Evolutionary conservation across 2,113 vertebrate species (phyloP), one percentile per base, ranked within the genome.

Genomic region (Odocoileus virginianus): DNA sequence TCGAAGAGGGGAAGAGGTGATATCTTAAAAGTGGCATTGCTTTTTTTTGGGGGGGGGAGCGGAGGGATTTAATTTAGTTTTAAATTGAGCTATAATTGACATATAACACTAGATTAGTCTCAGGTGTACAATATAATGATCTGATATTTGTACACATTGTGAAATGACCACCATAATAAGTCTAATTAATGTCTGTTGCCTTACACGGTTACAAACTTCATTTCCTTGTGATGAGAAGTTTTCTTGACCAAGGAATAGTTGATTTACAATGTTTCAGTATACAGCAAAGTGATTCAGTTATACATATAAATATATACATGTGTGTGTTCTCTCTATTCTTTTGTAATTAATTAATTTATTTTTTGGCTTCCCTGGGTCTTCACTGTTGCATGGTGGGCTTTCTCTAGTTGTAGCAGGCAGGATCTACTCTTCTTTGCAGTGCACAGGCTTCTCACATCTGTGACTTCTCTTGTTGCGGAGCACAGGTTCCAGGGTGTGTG

Each of bases 11-110:
- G 52, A 87, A 61, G 88, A 95, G 14, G 86, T 47, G 67, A 54
- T 23, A 74, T 96, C 94, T 96, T 81, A 97, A 92, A 97, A 67
- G 47, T 8, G 52, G 76, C 25, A 81, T 71, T 28, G 71, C 78
- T 76, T 58, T 85, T 11, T 45, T 3, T 15, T 1, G 1, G 1
- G 61, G 15, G 8, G 5, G 3, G 36, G 3, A 14, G 47, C 1
- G 3, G 23, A 27, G 23, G 12, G n/a, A 71, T 71, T 55, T 30
- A 78, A 58, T 79, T 79, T 50, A 40, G 36, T 36, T 55, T 83
- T 10, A 15, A 55, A n/a, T 90, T 78, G 54, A n/a, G 23, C 11
- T 81, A 16, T 50, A 60, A 45, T n/a, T 67, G 60, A 79, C 74
- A 60, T 27, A 78, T 11, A 89, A 57, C 7, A 6, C 21, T 23